Evolutionary conservation across 2,113 vertebrate species (phyloP).

Genomic region (Phyllopteryx taeniolatus): DNA sequence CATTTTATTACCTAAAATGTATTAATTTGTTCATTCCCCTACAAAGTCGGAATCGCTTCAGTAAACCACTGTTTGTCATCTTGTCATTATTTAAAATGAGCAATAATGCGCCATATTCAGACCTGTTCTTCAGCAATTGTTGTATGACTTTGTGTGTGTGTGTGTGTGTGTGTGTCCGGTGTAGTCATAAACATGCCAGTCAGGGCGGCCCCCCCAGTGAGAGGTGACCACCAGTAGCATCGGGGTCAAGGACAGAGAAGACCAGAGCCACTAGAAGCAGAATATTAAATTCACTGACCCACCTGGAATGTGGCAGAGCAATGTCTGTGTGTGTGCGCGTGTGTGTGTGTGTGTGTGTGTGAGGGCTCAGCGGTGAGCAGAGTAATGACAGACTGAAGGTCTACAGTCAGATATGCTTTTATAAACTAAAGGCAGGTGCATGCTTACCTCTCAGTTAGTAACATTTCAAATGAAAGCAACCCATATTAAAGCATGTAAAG

Average conservation of each 20-base stretch:
- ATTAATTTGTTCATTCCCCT: no score
- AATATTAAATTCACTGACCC: slow-evolving; percentile 66
- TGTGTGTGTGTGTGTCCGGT: slow-evolving; percentile 22
- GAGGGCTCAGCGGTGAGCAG: slow-evolving; percentile 25
- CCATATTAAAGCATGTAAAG: not conserved
- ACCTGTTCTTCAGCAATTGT: slow-evolving; percentile 27
- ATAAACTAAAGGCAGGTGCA: slow-evolving; percentile 25
- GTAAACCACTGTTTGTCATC: no score
- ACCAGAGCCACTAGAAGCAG: slow-evolving; percentile 38
- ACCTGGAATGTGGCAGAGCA: slow-evolving; percentile 61
- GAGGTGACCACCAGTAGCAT: slow-evolving; percentile 36
- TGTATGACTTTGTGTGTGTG: slow-evolving; percentile 2
- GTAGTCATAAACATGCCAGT: slow-evolving; percentile 52
- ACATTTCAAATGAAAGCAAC: not conserved
- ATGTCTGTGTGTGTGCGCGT: slow-evolving; percentile 43
- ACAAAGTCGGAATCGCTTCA: no score
- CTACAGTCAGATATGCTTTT: slow-evolving; percentile 37
- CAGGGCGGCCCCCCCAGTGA: slow-evolving; percentile 30
- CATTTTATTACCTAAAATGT: no score
- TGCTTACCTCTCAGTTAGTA: slow-evolving; percentile 37
- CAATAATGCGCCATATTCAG: not conserved
- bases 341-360: not conserved
- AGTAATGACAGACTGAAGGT: slow-evolving; percentile 60
- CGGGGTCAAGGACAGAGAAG: slow-evolving; percentile 60
- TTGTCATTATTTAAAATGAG: not conserved